phyloP scores from a whole-genome alignment of 2,797 vertebrate genomes.

The Heterohyrax brucei region DNA sequence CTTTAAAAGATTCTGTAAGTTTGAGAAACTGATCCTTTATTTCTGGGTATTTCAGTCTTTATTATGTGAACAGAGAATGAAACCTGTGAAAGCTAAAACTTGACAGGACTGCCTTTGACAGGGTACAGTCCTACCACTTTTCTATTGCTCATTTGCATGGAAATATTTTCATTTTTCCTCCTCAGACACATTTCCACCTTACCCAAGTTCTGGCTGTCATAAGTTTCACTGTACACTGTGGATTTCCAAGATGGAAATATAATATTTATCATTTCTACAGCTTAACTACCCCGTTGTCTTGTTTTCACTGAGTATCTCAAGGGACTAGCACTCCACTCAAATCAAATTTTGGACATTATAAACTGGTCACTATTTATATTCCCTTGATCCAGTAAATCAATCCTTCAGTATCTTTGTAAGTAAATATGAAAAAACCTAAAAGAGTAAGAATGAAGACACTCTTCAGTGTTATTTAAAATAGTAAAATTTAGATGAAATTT shows the following conservation, averaged over 20 bases:
- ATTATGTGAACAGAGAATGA: background rate
- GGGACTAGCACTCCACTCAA: background rate
- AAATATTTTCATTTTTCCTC: no score
- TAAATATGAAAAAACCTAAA: conserved; percentile 26
- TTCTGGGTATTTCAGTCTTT: conserved; percentile 60
- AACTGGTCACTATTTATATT: background rate
- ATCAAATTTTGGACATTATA: background rate
- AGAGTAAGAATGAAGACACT: conserved; percentile 14
- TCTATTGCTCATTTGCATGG: no score
- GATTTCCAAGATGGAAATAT: conserved; percentile 33
- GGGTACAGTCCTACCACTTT: no score
- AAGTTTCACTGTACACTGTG: background rate
- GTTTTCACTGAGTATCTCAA: conserved; percentile 49
- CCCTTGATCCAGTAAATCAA: background rate
- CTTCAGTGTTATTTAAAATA: background rate
- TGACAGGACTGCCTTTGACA: no score
- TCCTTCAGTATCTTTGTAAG: background rate
- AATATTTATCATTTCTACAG: conserved; percentile 42
- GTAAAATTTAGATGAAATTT: conserved; percentile 31
- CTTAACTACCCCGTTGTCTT: background rate
- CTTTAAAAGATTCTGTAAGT: conserved; percentile 2
- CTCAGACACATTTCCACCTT: no score
- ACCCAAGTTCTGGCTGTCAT: no score
- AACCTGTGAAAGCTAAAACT: no score
- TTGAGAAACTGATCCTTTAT: conserved; percentile 57